Base-by-base conservation (phyloP, 2,888 invertebrate species). In the Eledona agricola region DNA sequence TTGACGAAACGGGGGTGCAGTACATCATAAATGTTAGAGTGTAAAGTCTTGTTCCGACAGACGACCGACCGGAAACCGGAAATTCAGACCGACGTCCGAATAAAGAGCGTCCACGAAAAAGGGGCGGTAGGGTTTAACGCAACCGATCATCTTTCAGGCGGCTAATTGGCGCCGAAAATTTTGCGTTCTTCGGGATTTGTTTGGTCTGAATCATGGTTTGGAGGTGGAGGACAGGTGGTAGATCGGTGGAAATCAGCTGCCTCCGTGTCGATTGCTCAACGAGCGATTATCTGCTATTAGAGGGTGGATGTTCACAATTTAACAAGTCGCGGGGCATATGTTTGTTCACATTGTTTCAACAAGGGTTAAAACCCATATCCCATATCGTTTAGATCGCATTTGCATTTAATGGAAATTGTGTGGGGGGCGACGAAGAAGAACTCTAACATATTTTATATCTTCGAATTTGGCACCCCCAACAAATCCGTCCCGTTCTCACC, bases 31-130 rank as follows among this genome's bases (percentile, higher is more conserved):
- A 71, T 67, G 66, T 65, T 62, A 71, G 72, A 77, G 76, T 77
- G 74, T 74, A 76, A 76, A 77, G 70, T 75, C 76, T 74, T 77
- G 77, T 77, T 74, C 72, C 72, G 75, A 72, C 74, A 70, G 72
- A 62, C 74, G 75, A 65, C 72, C 71, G 69, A 66, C 74, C 75
- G 77, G 77, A 75, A 73, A 72, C 73, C 64, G 72, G 76, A 77
- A 75, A 75, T 75, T 75, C 72, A 68, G 65, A 70, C 70, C 74
- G 75, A 74, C 75, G 75, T 71, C 70, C 72, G 71, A 71, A 75
- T 75, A 76, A 76, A 76, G 74, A 71, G 73, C 71, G 64, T 58
- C 55, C 53, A 55, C 51, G 42, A 47, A 58, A 58, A 65, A 53
- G 43, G 63, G 66, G 65, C 49, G 58, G 40, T 49, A 10, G 37